Base-by-base conservation (phyloP, 23 tunicate species). In the Oikopleura dioica region DNA sequence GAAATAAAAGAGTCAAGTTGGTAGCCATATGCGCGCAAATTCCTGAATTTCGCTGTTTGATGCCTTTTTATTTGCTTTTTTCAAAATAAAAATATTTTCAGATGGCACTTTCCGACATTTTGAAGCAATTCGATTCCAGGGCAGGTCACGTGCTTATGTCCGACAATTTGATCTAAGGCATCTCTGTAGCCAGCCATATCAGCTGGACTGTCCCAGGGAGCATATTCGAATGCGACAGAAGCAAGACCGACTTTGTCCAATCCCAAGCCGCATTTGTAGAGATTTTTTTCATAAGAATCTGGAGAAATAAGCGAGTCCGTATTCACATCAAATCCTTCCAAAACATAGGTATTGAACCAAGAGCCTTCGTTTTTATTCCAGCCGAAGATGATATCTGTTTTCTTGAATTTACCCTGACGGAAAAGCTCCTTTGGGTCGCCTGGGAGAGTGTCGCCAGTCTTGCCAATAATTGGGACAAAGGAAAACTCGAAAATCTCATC, bases 141-240 rank as follows among this genome's bases (percentile, higher is more conserved):
- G 67, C 95, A 87, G 33, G 83, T 82, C 37, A 87, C 79, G 59
- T 79, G 79, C 38, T 76, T n/a, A 69, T 87, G 87, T 26, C 95
- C 95, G n/a, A 87, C 84, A 67, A 83, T 76, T 29, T 83, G 87
- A 59, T 87, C 95, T 44, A 87, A 69, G 5, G 77, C 75, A 35
- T 79, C 75, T 30, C 82, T 38, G 72, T 83, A 87, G 50, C 59
- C 77, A 35, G 77, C 75, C 58, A 77, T 36, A 1, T 79, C 76
- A n/a, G 33, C 9, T 59, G 9, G 31, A 51, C 59, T 67, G n/a
- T 77, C 36, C 88, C 88, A 84, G 68, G 80, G 81, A 16, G 83
- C 34, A 50, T 84, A 84, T 78, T 80, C 69, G 63, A 84, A 84
- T 12, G 81, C 78, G 1, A 59, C 83, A 0, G 83, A 83, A n/a